A percentile compares a stretch with the other conserved stretches of the same genome.
phyloP scores from a whole-genome alignment of 2,113 vertebrate genomes.

The Odocoileus virginianus region DNA sequence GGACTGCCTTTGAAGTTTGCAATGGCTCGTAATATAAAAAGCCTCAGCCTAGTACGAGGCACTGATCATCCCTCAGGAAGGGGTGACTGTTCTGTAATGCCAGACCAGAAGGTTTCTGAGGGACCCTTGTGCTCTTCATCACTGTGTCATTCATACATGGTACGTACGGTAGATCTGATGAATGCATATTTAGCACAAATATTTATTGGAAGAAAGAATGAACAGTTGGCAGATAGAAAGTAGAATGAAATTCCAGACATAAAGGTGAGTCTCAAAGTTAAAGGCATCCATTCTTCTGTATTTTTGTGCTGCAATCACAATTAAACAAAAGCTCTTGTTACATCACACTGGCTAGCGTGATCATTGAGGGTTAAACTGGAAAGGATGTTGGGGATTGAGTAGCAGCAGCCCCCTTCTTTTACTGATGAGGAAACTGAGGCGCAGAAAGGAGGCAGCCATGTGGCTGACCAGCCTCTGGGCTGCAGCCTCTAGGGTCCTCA shows the following conservation, averaged over 20 bases:
- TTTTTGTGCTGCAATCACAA: constrained; percentile 16
- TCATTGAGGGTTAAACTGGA: neutral
- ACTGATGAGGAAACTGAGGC: neutral
- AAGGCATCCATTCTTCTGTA: constrained; percentile 49
- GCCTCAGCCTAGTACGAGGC: neutral
- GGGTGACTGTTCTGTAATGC: neutral
- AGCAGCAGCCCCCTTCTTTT: neutral
- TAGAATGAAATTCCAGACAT: neutral
- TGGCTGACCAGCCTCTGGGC: neutral
- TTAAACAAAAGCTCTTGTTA: neutral
- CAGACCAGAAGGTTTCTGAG: neutral
- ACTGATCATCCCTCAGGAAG: neutral
- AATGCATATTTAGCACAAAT: neutral
- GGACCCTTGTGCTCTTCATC: neutral
- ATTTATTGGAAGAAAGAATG: neutral
- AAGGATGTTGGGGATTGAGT: neutral
- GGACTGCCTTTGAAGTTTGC: constrained; percentile 21
- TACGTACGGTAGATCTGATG: neutral
- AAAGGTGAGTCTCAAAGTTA: neutral
- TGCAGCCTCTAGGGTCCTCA: neutral
- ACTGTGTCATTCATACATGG: neutral
- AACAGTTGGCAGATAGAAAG: neutral
- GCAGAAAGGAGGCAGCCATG: neutral
- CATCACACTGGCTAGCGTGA: neutral
- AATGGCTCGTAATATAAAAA: neutral